phyloP scores from a whole-genome alignment of 2,888 invertebrate species.

The Spatulosminthurus flaviceps region DNA sequence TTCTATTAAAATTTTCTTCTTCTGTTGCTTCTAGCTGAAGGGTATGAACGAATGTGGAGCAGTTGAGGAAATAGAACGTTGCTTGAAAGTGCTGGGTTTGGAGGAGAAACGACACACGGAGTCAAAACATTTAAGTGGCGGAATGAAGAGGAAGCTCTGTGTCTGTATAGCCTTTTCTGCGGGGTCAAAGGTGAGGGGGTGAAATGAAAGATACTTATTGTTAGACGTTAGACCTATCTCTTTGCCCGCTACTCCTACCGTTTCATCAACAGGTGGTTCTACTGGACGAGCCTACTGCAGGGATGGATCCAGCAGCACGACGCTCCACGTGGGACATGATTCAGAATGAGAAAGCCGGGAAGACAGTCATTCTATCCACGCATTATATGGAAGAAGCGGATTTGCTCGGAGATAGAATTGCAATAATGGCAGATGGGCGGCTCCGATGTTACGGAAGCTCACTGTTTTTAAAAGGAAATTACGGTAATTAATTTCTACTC shows the following conservation, averaged over 20 bases:
- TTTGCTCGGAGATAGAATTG: conserved; percentile 76
- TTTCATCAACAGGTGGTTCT: conserved; percentile 68
- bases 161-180: conserved; percentile 31
- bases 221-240: too few relatives aligned
- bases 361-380: conserved; percentile 87
- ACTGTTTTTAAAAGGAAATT: conserved; percentile 78
- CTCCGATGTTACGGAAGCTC: conserved; percentile 83
- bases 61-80: not conserved
- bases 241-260: too few relatives aligned
- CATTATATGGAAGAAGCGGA: conserved; percentile 96
- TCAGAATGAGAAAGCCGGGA: conserved; percentile 71
- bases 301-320: conserved; percentile 68
- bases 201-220: too few relatives aligned
- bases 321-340: conserved; percentile 66
- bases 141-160: conserved; percentile 33
- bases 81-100: conserved; percentile 7
- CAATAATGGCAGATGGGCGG: conserved; percentile 80
- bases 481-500: conserved; percentile 67
- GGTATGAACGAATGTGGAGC: conserved; percentile 65
- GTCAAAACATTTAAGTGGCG: conserved; percentile 29
- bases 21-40: conserved; percentile 71
- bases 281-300: conserved; percentile 69
- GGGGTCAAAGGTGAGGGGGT: not conserved
- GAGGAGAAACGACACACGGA: conserved; percentile 19
- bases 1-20: too few relatives aligned